phyloP scores from a whole-genome alignment of 2,797 vertebrate species.

The Hydrolagus colliei region DNA sequence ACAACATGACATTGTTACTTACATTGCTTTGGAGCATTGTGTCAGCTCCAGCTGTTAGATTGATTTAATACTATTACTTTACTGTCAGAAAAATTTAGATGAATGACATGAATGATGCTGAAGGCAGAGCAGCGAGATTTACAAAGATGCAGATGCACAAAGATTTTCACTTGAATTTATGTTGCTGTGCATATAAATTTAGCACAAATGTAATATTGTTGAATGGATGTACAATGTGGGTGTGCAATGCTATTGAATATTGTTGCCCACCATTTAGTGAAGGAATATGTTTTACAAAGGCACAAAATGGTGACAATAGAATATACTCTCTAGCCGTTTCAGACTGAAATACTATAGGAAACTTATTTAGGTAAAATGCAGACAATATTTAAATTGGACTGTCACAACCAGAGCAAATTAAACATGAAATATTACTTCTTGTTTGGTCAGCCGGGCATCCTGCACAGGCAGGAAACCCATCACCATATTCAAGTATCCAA shows the following conservation, averaged over 20 bases:
- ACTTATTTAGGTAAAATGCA: neutral
- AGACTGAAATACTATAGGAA: neutral
- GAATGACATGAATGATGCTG: neutral
- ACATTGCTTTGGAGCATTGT: neutral
- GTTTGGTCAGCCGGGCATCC: too few species aligned
- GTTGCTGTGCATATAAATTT: neutral
- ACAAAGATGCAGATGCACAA: neutral
- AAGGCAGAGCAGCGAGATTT: neutral
- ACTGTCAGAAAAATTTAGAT: neutral
- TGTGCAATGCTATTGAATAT: slow-evolving; percentile 1
- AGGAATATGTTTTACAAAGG: neutral
- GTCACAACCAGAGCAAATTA: neutral
- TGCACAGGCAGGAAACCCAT: too few species aligned
- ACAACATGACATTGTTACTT: neutral
- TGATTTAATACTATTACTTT: neutral
- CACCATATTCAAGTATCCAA: too few species aligned
- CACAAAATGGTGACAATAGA: neutral
- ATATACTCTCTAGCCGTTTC: neutral
- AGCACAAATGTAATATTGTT: too few species aligned
- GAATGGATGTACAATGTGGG: neutral
- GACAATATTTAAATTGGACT: neutral
- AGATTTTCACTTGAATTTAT: neutral
- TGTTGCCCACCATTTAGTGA: neutral
- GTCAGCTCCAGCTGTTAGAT: neutral
- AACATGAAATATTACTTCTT: neutral